Percentiles rank a stretch among this genome's conserved stretches.
Conservation (phyloP, 1,140 invertebrate species). For the Tetragonula clypearis region DNA sequence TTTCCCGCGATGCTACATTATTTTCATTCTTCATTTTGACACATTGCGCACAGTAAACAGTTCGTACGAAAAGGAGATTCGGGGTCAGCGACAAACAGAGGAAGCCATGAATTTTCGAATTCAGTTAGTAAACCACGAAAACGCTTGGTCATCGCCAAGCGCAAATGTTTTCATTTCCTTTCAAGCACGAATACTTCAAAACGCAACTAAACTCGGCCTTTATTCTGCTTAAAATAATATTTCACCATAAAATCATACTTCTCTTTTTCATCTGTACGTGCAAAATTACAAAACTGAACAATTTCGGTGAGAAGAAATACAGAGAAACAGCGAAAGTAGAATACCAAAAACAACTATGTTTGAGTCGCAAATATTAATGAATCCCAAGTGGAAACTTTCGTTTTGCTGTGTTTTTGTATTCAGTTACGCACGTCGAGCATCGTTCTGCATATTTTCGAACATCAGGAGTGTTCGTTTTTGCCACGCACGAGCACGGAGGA, state of each 20-base stretch:
- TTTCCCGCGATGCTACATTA: background rate
- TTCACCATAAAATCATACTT: background rate
- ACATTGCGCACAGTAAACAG: background rate
- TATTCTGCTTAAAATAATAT: background rate
- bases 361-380: background rate
- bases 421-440: too few species aligned
- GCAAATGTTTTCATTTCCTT: background rate
- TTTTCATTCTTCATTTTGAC: constrained; percentile 12
- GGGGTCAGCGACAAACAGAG: background rate
- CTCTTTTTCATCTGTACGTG: background rate
- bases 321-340: background rate
- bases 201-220: background rate
- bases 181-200: background rate
- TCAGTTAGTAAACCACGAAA: constrained; percentile 3
- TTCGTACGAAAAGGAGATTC: background rate
- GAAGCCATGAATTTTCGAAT: constrained; percentile 17
- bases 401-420: too few species aligned
- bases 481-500: too few species aligned
- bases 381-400: background rate
- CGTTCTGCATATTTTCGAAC: background rate
- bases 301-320: background rate
- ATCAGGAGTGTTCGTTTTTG: too few species aligned
- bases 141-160: background rate
- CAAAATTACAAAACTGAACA: background rate
- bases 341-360: background rate